Base-by-base conservation (phyloP, 2,888 invertebrate genomes). In the Eulithis testata region DNA sequence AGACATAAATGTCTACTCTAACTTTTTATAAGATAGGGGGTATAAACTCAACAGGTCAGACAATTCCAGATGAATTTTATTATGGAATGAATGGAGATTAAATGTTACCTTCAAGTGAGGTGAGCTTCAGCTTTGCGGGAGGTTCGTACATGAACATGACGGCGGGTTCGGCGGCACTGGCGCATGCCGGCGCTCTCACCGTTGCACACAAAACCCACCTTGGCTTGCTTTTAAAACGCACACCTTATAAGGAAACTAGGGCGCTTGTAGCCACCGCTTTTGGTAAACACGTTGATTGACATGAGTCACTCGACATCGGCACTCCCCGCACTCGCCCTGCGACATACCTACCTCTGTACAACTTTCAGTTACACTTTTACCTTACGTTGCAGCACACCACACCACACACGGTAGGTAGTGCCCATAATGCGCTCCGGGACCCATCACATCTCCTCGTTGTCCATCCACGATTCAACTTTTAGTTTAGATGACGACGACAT, bases 131-230 rank as follows among this genome's bases (percentile, higher is more conserved):
- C 87, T 96, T 96, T 72, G 95, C 94, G 57, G 95, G 94, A 54
- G 95, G 95, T 82, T 96, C 96, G 93, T 96, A 96, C 86, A 95
- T 95, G 85, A 96, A 96, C 96, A 96, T 96, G 84, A 77, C 84
- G 87, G 71, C 76, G 71, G 71, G 68, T 63, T 60, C 72, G 74
- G 58, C 71, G 60, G 56, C 73, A 87, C 84, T 88, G 83, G 75
- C 68, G 83, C 76, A 68, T 73, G 73, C 61, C 75, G 72, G 60
- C 73, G 70, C 70, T 68, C 74, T 21, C 21, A 21, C 60, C 0
- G 51, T 37, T 45, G 47, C 60, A 14, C 56, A 53, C 12, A 43
- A 11, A 60, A 57, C 65, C 76, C 80, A 82, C 86, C 86, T 21
- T 87, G 84, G 86, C 11, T 76, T 86, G 77, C 80, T 83, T 87